Percentiles rank a stretch among this genome's conserved stretches.
These are phyloP conservation scores for Drosophila bunnanda DNA, from an alignment of 2,888 invertebrate species.

Conservation along the genomic window DNA sequence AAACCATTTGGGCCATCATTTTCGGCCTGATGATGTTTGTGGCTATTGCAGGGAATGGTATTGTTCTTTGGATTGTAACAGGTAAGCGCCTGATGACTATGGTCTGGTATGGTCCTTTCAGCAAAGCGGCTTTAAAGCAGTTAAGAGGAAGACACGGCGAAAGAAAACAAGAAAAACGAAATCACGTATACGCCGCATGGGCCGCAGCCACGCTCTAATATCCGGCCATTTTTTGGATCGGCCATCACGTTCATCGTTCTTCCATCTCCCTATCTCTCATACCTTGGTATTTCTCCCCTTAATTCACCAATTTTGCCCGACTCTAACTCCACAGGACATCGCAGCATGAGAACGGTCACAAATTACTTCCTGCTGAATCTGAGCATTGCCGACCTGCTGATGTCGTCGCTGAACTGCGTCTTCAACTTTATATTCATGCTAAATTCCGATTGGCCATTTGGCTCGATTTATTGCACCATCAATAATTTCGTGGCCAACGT, in stretches of 20 bases:
- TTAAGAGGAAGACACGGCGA: neutral
- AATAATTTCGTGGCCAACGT: conserved; percentile 96
- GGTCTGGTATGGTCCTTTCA: conserved; percentile 7
- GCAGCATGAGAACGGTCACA: conserved; percentile 94
- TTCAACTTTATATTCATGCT: conserved; percentile 97
- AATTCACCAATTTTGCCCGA: conserved; percentile 6
- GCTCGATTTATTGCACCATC: conserved; percentile 93
- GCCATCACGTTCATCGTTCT: conserved; percentile 43
- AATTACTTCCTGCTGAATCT: conserved; percentile 96
- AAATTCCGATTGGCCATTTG: conserved; percentile 95
- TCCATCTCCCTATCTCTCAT: neutral
- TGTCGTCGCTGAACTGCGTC: conserved; percentile 94
- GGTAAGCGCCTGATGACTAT: conserved; percentile 86
- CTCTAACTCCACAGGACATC: conserved; percentile 87
- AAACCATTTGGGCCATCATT: conserved; percentile 90
- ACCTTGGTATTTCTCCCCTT: neutral
- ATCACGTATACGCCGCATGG: conserved; percentile 45
- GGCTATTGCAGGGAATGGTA: conserved; percentile 93
- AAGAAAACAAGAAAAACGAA: neutral
- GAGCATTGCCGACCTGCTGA: conserved; percentile 93
- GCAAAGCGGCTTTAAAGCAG: conserved; percentile 16
- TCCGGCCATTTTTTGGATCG: conserved; percentile 40
- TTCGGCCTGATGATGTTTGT: conserved; percentile 91
- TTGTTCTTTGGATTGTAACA: conserved; percentile 97
- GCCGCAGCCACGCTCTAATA: conserved; percentile 36